Conservation (phyloP, 37 sponge, comb jelly and placozoan genomes). For the Tethya wilhelma region DNA sequence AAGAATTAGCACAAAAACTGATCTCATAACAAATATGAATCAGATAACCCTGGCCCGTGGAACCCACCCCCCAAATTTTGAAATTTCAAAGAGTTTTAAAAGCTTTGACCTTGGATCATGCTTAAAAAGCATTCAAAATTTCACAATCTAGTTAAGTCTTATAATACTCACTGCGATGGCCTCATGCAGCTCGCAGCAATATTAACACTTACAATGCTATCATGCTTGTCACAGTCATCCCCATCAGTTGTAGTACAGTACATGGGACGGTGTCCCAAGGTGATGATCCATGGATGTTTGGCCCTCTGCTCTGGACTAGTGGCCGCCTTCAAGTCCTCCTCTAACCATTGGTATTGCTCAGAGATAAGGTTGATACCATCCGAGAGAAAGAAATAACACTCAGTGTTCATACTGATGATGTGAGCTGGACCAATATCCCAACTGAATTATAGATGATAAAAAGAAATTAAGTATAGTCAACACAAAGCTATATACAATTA, state of each 20-base stretch:
- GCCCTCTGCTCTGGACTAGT: neutral
- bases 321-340: slow-evolving; percentile 40
- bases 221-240: slow-evolving; percentile 55
- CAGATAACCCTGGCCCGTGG: too few species aligned
- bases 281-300: slow-evolving; percentile 63
- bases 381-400: slow-evolving; percentile 41
- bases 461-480: too few species aligned
- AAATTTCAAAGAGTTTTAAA: too few species aligned
- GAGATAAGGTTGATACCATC: slow-evolving; percentile 9
- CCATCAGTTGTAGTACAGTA: slow-evolving; percentile 53
- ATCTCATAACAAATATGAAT: too few species aligned
- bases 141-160: too few species aligned
- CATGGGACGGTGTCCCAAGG: slow-evolving; percentile 65
- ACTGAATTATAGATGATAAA: too few species aligned
- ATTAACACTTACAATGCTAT: slow-evolving; percentile 37
- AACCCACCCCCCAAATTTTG: too few species aligned
- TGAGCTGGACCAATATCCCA: slow-evolving; percentile 41
- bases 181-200: slow-evolving; percentile 5
- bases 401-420: slow-evolving; percentile 54
- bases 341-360: slow-evolving; percentile 55
- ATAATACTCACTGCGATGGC: too few species aligned
- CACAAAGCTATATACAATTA: too few species aligned
- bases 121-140: too few species aligned
- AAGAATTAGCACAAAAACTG: too few species aligned
- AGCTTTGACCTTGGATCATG: too few species aligned